These are phyloP conservation scores for Crocallis elinguaria DNA, from an alignment of 2,888 invertebrate species.

Conservation along the genomic window DNA sequence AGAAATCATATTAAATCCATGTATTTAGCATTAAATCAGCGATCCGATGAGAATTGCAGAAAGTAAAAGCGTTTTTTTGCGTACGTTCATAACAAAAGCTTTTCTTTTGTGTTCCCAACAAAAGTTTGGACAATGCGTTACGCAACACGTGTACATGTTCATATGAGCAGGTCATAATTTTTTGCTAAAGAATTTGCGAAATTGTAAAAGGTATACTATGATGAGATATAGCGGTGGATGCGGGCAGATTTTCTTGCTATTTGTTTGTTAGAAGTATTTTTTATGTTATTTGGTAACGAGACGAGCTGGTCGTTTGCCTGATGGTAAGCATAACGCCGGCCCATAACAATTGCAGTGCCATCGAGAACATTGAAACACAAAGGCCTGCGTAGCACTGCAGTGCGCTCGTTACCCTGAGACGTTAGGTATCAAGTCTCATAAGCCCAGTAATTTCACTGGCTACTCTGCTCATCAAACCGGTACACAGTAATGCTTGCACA, in stretches of 20 bases:
- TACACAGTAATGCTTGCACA: too few species aligned
- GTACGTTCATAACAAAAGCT: conserved; percentile 45
- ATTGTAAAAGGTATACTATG: not conserved
- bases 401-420: too few species aligned
- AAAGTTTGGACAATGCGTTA: conserved; percentile 58
- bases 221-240: not conserved
- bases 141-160: conserved; percentile 66
- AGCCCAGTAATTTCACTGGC: too few species aligned
- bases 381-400: too few species aligned
- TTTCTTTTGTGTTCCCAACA: conserved; percentile 51
- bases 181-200: conserved; percentile 23
- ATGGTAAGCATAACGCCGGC: too few species aligned
- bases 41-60: conserved; percentile 48
- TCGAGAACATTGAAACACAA: too few species aligned
- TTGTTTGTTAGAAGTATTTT: not conserved
- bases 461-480: too few species aligned
- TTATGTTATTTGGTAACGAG: not conserved
- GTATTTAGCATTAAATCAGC: not conserved
- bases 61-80: conserved; percentile 75
- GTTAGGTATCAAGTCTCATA: too few species aligned
- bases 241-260: not conserved
- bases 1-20: not conserved
- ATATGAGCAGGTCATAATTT: conserved; percentile 44
- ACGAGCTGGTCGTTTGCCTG: too few species aligned
- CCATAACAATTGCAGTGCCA: too few species aligned